Base-by-base conservation (phyloP, 2,113 vertebrate species). In the Platichthys stellatus region DNA sequence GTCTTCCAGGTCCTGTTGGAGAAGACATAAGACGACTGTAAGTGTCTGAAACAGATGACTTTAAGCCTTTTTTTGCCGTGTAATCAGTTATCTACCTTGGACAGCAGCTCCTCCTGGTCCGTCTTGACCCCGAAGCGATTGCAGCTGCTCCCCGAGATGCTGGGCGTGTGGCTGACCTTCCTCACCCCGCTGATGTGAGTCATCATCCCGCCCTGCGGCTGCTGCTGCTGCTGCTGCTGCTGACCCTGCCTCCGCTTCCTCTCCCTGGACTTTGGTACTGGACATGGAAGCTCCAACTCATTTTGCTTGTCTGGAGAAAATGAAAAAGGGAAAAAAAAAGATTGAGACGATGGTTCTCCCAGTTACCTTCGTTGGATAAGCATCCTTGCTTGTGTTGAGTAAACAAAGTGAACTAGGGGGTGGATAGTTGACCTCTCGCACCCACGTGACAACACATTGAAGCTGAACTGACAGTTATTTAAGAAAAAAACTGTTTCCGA, bases 121-220 rank as follows among this genome's bases (percentile, higher is more conserved):
- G 98, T 99, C 86, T 96, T 98, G 80, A 99, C 97, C 23, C 97
- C 98, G 1, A 99, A 99, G 9, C 97, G 95, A 2, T 95, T 96
- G 88, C 95, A 93, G 77, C 94, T 93, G 69, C 95, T 95, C 70
- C 96, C 96, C 65, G 97, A 96, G 45, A 97, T 86, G 82, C 96
- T 96, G 0, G 97, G 95, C 0, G 96, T 96, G 23, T 98, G 95
- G 93, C 95, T 96, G 69, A 98, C 80, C 88, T 98, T 99, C 89
- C 96, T 97, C 82, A 98, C 97, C 6, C 97, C 97, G 0, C 97
- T 99, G 89, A 98, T 98, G 90, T 99, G 97, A 3, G 95, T 97
- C 97, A 99, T 98, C 80, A 97, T 85, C 56, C 86, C 90, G 15
- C 80, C 94, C 88, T 96, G 96, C 85, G 96, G 97, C 91, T 96